Conservation (phyloP, 2,888 invertebrate genomes). For the Drosophila percnosoma region DNA sequence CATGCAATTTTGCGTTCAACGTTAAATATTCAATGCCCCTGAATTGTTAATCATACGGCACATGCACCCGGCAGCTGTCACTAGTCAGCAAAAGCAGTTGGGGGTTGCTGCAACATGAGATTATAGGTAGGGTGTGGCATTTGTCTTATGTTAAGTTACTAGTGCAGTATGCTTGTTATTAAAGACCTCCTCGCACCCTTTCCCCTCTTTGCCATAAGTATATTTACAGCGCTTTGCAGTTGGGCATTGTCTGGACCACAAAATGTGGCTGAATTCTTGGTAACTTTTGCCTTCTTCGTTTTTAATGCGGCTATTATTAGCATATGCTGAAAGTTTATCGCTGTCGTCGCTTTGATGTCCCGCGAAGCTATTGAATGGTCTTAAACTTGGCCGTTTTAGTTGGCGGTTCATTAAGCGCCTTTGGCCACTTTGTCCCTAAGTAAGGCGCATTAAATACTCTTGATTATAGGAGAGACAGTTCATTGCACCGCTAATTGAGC, state of each 20-base stretch:
- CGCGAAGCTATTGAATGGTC: slow-evolving; percentile 52
- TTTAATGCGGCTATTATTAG: slow-evolving; percentile 55
- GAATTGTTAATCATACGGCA: slow-evolving; percentile 76
- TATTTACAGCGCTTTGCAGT: slow-evolving; percentile 19
- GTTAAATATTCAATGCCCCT: slow-evolving; percentile 62
- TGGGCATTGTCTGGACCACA: slow-evolving; percentile 18
- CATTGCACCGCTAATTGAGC: slow-evolving; percentile 70
- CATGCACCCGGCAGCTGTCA: slow-evolving; percentile 47
- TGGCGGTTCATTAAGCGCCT: slow-evolving; percentile 64
- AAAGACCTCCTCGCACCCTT: not conserved
- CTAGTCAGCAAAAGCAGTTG: slow-evolving; percentile 17
- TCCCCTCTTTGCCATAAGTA: not conserved
- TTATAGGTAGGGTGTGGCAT: slow-evolving; percentile 7
- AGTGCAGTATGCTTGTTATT: slow-evolving; percentile 15
- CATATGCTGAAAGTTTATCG: slow-evolving; percentile 51
- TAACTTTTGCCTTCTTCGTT: slow-evolving; percentile 18
- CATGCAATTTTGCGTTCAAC: slow-evolving; percentile 43
- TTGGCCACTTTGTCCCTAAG: slow-evolving; percentile 41
- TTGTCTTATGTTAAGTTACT: slow-evolving; percentile 22
- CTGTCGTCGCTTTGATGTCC: slow-evolving; percentile 61
- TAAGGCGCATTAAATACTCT: slow-evolving; percentile 52
- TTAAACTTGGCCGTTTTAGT: slow-evolving; percentile 35
- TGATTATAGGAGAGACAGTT: slow-evolving; percentile 62
- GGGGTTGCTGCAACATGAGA: slow-evolving; percentile 1
- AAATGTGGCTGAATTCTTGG: slow-evolving; percentile 14